phyloP scores from a whole-genome alignment of 2,888 invertebrate genomes.

The Protonemura montana region DNA sequence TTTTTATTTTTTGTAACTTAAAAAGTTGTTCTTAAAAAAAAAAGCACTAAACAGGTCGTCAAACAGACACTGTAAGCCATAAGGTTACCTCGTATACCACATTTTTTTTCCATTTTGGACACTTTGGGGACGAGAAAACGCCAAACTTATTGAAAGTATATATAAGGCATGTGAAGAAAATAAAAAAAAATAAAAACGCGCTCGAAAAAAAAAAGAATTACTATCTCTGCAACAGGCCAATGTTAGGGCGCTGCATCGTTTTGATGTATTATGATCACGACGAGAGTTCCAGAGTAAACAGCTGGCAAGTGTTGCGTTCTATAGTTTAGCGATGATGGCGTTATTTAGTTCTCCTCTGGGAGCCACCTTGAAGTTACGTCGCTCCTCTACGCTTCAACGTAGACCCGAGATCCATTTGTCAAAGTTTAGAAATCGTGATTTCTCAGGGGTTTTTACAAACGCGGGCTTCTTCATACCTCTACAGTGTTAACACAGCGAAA shows the following conservation, averaged over 20 bases:
- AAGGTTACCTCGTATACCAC: not conserved
- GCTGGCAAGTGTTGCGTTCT: constrained; percentile 18
- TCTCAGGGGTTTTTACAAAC: constrained; percentile 39
- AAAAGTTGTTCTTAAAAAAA: not conserved
- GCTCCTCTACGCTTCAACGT: not conserved
- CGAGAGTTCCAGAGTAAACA: not conserved
- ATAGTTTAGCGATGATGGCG: constrained; percentile 40
- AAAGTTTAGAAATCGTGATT: constrained; percentile 43
- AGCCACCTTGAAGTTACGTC: constrained; percentile 25
- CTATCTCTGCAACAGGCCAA: not conserved
- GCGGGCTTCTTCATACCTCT: constrained; percentile 1
- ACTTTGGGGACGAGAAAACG: not conserved
- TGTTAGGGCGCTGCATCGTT: not conserved
- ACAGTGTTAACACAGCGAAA: constrained; percentile 9
- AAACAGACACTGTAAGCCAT: not conserved
- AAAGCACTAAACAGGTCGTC: not conserved
- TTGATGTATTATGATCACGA: not conserved
- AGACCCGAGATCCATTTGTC: constrained; percentile 44
- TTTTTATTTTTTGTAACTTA: not conserved
- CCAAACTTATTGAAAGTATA: not conserved
- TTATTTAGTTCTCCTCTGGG: constrained; percentile 37
- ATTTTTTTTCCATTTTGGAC: not conserved
- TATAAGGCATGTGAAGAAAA: not conserved
- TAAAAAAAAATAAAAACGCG: not conserved
- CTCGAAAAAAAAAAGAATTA: not conserved